These are phyloP conservation scores for Hypotaenidia philippensis DNA, from an alignment of 2,797 vertebrate genomes.

Conservation along the genomic window DNA sequence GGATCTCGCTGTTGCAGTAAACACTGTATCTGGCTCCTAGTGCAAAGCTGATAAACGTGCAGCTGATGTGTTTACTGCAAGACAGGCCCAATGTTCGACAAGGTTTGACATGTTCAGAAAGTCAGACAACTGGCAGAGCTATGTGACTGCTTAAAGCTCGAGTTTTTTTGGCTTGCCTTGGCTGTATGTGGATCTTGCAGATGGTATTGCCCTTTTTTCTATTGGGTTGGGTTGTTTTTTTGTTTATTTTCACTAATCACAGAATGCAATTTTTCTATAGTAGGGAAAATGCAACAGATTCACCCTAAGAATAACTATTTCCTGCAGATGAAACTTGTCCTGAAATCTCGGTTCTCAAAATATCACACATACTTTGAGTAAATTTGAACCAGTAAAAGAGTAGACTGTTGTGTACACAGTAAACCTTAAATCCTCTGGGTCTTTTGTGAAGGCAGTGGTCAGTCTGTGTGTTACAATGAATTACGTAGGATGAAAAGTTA, in stretches of 20 bases:
- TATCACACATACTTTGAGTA: not conserved
- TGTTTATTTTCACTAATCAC: not conserved
- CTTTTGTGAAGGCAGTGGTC: not conserved
- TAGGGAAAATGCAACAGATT: not conserved
- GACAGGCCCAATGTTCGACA: accelerated
- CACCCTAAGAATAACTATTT: not conserved
- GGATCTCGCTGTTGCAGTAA: not conserved
- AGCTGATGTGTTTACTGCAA: not conserved
- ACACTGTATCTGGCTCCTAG: accelerated
- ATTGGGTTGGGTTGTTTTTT: not conserved
- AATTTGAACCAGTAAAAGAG: not conserved
- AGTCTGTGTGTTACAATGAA: not conserved
- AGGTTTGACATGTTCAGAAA: not conserved
- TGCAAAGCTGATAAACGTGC: not conserved
- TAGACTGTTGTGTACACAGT: not conserved
- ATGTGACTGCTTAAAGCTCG: accelerated
- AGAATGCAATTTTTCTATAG: not conserved
- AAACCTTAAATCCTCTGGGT: not conserved
- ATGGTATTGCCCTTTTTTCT: not conserved
- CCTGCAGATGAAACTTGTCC: not conserved
- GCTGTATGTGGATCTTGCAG: accelerated
- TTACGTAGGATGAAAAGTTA: not conserved
- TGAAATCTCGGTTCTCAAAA: not conserved
- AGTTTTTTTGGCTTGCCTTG: not conserved
- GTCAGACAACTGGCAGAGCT: not conserved